Evolutionary conservation across 2,888 invertebrate species (phyloP).

Genomic region (Caenorhabditis becei): DNA sequence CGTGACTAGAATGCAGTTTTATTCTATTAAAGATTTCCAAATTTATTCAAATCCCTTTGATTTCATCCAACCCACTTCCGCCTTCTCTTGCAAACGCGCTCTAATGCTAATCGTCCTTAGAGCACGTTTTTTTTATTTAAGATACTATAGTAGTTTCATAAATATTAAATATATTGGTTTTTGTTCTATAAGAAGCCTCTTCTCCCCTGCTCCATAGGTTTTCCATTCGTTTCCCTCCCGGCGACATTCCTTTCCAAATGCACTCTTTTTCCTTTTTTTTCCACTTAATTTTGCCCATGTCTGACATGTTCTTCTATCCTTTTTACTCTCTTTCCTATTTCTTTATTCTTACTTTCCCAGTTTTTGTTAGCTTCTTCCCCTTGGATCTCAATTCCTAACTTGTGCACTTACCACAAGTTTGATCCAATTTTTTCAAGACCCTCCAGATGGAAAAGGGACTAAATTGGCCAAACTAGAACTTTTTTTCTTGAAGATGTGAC

Average conservation of each 20-base stretch:
- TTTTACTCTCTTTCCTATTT: not conserved
- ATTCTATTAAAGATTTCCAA: too few species aligned
- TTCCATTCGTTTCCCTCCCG: constrained; percentile 4
- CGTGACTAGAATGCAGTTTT: too few species aligned
- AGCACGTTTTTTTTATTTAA: not conserved
- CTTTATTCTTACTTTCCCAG: constrained; percentile 4
- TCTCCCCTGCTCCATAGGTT: not conserved
- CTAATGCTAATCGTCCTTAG: not conserved
- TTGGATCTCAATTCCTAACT: not conserved
- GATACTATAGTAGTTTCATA: not conserved
- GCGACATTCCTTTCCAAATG: constrained; percentile 26
- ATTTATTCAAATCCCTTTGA: too few species aligned
- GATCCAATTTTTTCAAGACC: too few species aligned
- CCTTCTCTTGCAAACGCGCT: not conserved
- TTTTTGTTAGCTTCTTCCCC: not conserved
- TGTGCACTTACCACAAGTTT: too few species aligned
- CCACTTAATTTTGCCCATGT: constrained; percentile 9
- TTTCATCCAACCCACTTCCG: too few species aligned
- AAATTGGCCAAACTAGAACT: too few species aligned
- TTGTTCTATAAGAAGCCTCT: not conserved
- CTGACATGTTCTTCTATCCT: constrained; percentile 7
- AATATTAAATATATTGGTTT: not conserved
- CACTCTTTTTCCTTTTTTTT: constrained; percentile 12
- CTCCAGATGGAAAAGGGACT: too few species aligned
- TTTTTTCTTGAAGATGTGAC: too few species aligned